Conservation (phyloP, 2,888 invertebrate species). For the Dolichopus griseipennis region DNA sequence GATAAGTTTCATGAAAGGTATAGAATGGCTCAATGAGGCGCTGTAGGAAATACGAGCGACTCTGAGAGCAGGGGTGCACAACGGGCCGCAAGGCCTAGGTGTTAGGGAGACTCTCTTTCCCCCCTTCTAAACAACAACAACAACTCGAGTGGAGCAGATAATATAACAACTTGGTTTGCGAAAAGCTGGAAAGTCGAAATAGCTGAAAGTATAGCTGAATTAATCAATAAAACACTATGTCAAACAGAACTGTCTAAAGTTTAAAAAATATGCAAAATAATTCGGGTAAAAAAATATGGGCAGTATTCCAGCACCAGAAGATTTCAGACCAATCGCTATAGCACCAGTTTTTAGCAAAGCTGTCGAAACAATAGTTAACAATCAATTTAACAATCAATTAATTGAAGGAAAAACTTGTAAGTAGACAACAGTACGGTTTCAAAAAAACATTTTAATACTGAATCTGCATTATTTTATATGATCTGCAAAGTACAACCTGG, state of each 20-base stretch:
- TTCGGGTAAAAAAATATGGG: background rate
- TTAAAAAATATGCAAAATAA: background rate
- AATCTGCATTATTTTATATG: background rate
- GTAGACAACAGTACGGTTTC: background rate
- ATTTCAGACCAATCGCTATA: background rate
- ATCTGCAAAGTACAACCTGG: background rate
- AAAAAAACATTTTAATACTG: background rate
- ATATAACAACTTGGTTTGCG: too few relatives aligned
- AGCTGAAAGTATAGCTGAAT: background rate
- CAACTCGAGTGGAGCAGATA: too few relatives aligned
- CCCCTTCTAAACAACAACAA: too few relatives aligned
- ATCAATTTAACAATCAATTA: background rate
- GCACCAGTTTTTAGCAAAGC: background rate
- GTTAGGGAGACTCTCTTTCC: too few relatives aligned
- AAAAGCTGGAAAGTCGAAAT: too few relatives aligned
- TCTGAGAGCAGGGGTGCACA: too few relatives aligned
- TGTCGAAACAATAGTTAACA: background rate
- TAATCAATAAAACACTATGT: background rate
- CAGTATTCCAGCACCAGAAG: background rate
- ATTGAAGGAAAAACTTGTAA: background rate
- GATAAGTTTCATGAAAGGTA: too few relatives aligned
- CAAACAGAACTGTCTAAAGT: background rate
- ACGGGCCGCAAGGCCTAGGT: too few relatives aligned
- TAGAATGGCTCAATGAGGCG: too few relatives aligned
- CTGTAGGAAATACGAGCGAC: too few relatives aligned